Base-by-base conservation (phyloP, 2,113 vertebrate species). In the Onychostoma macrolepis region DNA sequence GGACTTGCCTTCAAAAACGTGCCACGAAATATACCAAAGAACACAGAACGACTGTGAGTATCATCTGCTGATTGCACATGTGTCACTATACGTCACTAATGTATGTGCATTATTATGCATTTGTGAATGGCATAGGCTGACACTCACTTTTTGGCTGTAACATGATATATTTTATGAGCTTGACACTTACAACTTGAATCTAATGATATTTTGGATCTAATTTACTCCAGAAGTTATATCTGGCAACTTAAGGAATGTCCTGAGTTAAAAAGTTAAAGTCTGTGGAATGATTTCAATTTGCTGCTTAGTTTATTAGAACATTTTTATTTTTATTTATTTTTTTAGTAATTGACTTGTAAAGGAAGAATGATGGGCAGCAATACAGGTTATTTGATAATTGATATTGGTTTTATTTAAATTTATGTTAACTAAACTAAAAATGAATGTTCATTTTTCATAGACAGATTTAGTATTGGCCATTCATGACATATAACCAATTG, bases 11-110 rank as follows among this genome's bases (percentile, higher is more conserved):
- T 98, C 91, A 95, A 95, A 88, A 84, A 93, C 67, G 90, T 98
- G 26, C 97, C 97, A 90, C 96, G 91, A 88, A 97, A 96, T 94
- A 96, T 98, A 91, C 97, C 97, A 71, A 94, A 96, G 89, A 96
- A 92, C 88, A 95, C 97, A 0, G 97, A 98, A 92, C 96, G 97
- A 90, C 96, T 99, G 97, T 97, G 92, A 97, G 96, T 97, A 95
- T 19, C 43, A 45, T 2, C 6, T 19, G 69, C 4, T 13, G 28
- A 12, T 36, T 61, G 78, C 24, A 5, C 24, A 0, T 38, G 26
- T 79, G 74, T 76, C 69, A 72, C 21, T 24, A 0, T 72, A 72
- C 33, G 69, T 72, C 69, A 72, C 33, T 72, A 38, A 74, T 72
- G 1, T 74, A 69, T 71, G 63, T 71, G 56, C n/a, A 77, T 30